Evolutionary conservation across 2,797 vertebrate species (phyloP), one percentile per base, ranked within the genome.

Genomic region (Leptoclinus maculatus): DNA sequence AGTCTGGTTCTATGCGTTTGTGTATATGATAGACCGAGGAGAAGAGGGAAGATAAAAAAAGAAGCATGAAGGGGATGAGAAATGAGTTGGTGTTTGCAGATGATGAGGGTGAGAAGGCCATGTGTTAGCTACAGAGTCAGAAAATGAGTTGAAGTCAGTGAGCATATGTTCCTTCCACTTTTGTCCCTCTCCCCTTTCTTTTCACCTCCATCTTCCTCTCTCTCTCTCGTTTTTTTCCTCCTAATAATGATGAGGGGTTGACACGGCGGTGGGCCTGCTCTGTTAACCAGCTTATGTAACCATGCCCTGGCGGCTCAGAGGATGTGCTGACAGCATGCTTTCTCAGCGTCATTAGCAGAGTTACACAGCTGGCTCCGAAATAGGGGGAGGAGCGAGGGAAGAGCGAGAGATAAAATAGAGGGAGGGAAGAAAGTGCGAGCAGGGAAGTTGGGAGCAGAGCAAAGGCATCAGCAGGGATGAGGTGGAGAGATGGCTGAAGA

Each of bases 261-360:
- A 93, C 90, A 89, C 82, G 89, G 88, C 87, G 85, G 86, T 80
- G 83, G 88, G 92, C 85, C 87, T 87, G 92, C 89, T 88, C 86
- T 84, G 89, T 87, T 92, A 93, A 92, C 90, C 90, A 90, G 86
- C 90, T 92, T 93, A 93, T 92, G 90, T 93, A 93, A 93, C 88
- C 79, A 7, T 92, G 92, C 89, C 89, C 91, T 49, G 82, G 88
- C 87, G 73, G 91, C 89, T 85, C 6, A 80, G 87, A 88, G 87
- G 91, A 93, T 93, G 91, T 93, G 94, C 94, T 94, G 94, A 95
- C 92, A 92, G 91, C 87, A 86, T 82, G 89, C 90, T 94, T 93
- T 92, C 91, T 87, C 91, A 82, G 88, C 90, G 79, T 94, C 92
- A 94, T 94, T 94, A 94, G 91, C 84, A 80, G 88, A 83, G 90